A percentile compares a stretch with the other conserved stretches of the same genome.
Evolutionary conservation across 1,140 invertebrate species (phyloP).

Genomic region (Euglossa dilemma): DNA sequence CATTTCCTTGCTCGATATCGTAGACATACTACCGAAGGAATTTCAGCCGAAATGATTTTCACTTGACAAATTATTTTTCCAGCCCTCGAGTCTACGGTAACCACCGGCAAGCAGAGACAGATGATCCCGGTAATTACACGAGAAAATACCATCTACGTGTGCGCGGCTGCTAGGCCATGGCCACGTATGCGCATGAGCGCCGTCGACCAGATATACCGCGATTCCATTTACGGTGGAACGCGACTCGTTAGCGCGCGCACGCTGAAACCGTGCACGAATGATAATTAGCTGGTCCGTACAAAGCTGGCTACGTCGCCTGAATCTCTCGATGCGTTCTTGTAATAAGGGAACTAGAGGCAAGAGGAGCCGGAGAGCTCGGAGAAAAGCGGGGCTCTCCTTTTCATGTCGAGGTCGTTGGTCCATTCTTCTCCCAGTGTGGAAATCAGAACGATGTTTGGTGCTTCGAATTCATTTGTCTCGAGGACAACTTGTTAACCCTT

Average conservation of each 20-base stretch:
- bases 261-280: slow-evolving; percentile 51
- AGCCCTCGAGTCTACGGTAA: slow-evolving; percentile 36
- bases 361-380: slow-evolving; percentile 5
- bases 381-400: not conserved
- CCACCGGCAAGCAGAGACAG: slow-evolving; percentile 7
- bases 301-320: slow-evolving; percentile 32
- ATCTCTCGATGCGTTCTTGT: slow-evolving; percentile 34
- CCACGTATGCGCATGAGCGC: not conserved
- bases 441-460: slow-evolving; percentile 37
- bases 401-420: slow-evolving; percentile 33
- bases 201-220: slow-evolving; percentile 7
- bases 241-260: slow-evolving; percentile 61
- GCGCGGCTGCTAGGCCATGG: not conserved
- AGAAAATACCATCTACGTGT: slow-evolving; percentile 24
- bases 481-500: slow-evolving; percentile 30
- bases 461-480: slow-evolving; percentile 43
- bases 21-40: not conserved
- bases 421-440: slow-evolving; percentile 34
- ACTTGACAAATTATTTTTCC: slow-evolving; percentile 39
- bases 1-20: no score
- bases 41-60: slow-evolving; percentile 9
- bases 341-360: slow-evolving; percentile 18
- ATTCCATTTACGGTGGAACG: slow-evolving; percentile 55
- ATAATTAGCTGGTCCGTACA: slow-evolving; percentile 58
- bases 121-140: slow-evolving; percentile 47